Evolutionary conservation across 2,888 invertebrate genomes (phyloP).

Genomic region (Cordilura impudica): DNA sequence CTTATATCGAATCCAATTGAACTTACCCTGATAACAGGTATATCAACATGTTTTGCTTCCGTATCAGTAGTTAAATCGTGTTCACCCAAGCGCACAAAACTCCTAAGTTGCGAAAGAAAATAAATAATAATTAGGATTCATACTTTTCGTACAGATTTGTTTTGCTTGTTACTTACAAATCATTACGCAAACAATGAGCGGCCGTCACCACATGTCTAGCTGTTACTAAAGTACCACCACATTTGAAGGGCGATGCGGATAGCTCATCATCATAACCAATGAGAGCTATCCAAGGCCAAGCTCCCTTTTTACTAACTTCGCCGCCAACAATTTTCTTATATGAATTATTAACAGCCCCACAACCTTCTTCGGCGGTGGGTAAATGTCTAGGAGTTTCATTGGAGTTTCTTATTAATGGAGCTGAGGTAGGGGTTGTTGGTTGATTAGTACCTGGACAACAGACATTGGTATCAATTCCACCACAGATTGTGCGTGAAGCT

Average conservation of each 20-base stretch:
- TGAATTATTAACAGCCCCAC: conserved; percentile 81
- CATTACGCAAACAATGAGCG: conserved; percentile 73
- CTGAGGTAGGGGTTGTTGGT: conserved; percentile 2
- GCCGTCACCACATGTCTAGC: conserved; percentile 84
- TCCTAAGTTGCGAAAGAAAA: conserved; percentile 57
- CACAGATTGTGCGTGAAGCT: conserved; percentile 71
- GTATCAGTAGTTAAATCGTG: conserved; percentile 83
- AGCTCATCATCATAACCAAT: conserved; percentile 83
- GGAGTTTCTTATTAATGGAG: conserved; percentile 53
- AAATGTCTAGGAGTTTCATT: conserved; percentile 70
- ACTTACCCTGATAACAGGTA: conserved; percentile 79
- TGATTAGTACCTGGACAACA: conserved; percentile 71
- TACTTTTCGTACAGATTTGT: background rate
- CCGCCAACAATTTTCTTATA: conserved; percentile 86
- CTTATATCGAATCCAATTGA: background rate
- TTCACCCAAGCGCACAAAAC: conserved; percentile 85
- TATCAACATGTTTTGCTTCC: conserved; percentile 81
- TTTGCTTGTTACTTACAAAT: conserved; percentile 69
- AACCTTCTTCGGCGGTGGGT: conserved; percentile 78
- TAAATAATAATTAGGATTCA: too few relatives aligned
- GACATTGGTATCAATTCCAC: conserved; percentile 65
- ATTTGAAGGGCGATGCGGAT: conserved; percentile 73
- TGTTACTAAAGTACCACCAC: conserved; percentile 79
- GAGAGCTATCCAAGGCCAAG: conserved; percentile 89
- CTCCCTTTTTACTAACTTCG: conserved; percentile 82